These are phyloP conservation scores for Coelogynopora nodosa DNA, from an alignment of 2,888 invertebrate genomes.

Conservation along the genomic window DNA sequence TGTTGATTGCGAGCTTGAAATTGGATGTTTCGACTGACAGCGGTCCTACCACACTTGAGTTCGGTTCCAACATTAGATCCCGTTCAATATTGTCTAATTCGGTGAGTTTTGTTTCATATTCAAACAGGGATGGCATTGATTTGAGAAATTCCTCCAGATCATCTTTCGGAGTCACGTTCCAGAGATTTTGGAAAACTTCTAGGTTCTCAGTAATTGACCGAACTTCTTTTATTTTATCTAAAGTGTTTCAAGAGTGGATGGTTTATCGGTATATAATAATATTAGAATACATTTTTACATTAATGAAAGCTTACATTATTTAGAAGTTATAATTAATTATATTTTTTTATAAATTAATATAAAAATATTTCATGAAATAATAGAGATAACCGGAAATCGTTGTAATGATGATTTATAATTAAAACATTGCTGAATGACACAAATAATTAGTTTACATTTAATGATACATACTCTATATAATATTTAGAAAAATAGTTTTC, in stretches of 20 bases:
- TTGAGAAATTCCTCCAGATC: slow-evolving; percentile 61
- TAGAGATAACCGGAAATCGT: too few species aligned
- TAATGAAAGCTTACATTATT: too few species aligned
- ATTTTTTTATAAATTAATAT: too few species aligned
- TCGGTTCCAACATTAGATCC: slow-evolving; percentile 57
- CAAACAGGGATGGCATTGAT: slow-evolving; percentile 61
- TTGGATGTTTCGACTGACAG: slow-evolving; percentile 62
- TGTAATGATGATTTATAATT: too few species aligned
- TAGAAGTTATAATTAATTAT: too few species aligned
- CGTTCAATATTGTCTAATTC: slow-evolving; percentile 60
- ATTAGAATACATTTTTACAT: background rate
- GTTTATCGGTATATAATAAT: background rate
- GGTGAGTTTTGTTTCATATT: slow-evolving; percentile 62
- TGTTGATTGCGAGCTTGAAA: slow-evolving; percentile 79
- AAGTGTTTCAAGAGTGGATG: too few species aligned
- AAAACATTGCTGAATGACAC: too few species aligned
- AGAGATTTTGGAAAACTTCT: slow-evolving; percentile 72
- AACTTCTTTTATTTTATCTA: slow-evolving; percentile 68
- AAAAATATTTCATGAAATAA: too few species aligned
- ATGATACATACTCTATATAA: too few species aligned
- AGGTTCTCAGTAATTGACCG: slow-evolving; percentile 76
- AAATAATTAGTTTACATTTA: too few species aligned
- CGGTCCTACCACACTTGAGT: slow-evolving; percentile 59
- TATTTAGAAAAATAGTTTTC: too few species aligned
- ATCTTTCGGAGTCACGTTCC: slow-evolving; percentile 59